Percentiles rank a stretch among this genome's conserved stretches.
Evolutionary conservation across 2,888 invertebrate species (phyloP).

Genomic region (Sesia apiformis): DNA sequence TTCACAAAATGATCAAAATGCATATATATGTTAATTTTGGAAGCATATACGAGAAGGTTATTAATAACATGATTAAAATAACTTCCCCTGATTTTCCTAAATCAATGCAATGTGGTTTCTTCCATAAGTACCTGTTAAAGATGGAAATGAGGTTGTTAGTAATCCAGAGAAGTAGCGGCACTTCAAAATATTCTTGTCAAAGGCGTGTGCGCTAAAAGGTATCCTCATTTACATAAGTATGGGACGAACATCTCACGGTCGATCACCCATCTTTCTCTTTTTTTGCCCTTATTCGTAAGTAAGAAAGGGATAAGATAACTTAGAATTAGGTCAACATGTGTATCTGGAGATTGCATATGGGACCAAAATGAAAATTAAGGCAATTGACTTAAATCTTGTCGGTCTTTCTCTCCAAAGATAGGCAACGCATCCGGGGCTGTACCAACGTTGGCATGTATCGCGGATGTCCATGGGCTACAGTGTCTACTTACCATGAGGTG

Average conservation of each 20-base stretch:
- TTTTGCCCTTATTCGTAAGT: background rate
- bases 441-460: no score
- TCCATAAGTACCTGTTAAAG: background rate
- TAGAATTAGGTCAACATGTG: slow-evolving; percentile 10
- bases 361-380: slow-evolving; percentile 7
- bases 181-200: slow-evolving; percentile 5
- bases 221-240: slow-evolving; percentile 12
- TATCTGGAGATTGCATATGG: slow-evolving; percentile 3
- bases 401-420: background rate
- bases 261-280: slow-evolving; percentile 1
- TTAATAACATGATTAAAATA: background rate
- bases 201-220: slow-evolving; percentile 8
- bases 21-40: no score
- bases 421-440: no score
- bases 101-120: no score
- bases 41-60: no score
- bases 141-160: background rate
- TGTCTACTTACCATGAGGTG: no score
- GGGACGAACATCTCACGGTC: slow-evolving; percentile 3
- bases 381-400: slow-evolving; percentile 3
- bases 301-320: slow-evolving; percentile 4
- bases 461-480: no score
- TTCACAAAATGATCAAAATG: no score
- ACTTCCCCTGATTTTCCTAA: background rate
- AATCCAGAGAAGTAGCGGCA: background rate